Evolutionary conservation across 2,797 vertebrate genomes (phyloP).

Genomic region (Ctenopoma multispine): DNA sequence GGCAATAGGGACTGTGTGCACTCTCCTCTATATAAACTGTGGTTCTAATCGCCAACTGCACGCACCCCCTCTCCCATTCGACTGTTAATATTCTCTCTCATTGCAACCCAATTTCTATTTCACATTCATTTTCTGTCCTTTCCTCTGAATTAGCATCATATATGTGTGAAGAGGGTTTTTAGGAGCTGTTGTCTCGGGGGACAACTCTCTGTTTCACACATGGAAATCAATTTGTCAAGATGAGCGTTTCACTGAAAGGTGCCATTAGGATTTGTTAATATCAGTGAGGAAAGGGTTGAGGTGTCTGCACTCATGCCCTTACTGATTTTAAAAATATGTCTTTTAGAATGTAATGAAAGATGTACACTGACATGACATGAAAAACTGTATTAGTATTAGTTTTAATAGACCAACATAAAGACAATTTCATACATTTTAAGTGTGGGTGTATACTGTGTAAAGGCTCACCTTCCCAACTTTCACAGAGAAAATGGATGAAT

Average conservation of each 20-base stretch:
- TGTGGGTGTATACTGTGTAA: background rate
- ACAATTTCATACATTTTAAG: too few species aligned
- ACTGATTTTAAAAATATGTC: conserved; percentile 55
- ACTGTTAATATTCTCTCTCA: conserved; percentile 62
- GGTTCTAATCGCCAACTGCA: conserved; percentile 72
- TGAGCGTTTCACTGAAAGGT: conserved; percentile 68
- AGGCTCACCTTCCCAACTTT: background rate
- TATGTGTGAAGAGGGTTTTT: conserved; percentile 74
- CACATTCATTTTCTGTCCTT: conserved; percentile 67
- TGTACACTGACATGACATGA: background rate
- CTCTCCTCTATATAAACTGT: conserved; percentile 72
- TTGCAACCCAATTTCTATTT: conserved; percentile 59
- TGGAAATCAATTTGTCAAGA: conserved; percentile 84
- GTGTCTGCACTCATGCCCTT: conserved; percentile 51
- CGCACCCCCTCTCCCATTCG: conserved; percentile 41
- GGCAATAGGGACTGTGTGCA: conserved; percentile 73
- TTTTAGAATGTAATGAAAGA: background rate
- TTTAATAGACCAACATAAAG: background rate
- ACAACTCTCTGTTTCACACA: conserved; percentile 79
- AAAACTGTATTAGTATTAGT: background rate
- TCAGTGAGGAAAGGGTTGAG: conserved; percentile 43
- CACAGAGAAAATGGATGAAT: background rate
- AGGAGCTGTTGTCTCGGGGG: conserved; percentile 74
- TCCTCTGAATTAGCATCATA: conserved; percentile 68
- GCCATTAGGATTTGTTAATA: conserved; percentile 72